phyloP scores from a whole-genome alignment of 2,113 vertebrate genomes.

The Varanus komodoensis region DNA sequence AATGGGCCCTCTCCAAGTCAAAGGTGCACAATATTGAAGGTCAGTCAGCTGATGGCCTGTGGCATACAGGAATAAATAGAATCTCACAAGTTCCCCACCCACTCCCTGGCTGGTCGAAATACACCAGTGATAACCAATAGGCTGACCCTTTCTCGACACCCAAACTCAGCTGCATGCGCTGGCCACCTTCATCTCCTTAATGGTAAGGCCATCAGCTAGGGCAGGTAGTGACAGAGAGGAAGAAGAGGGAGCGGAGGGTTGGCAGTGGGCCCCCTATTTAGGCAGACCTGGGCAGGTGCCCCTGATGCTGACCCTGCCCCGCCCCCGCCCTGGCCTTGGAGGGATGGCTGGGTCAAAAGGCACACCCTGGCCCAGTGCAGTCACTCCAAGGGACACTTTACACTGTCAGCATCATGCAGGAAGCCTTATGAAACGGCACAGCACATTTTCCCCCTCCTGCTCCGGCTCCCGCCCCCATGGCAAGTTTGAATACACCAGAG shows the following conservation, averaged over 20 bases:
- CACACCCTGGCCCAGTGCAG: background rate
- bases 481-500: constrained; percentile 23
- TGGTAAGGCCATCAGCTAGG: background rate
- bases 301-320: no score
- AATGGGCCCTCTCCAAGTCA: no score
- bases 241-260: background rate
- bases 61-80: no score
- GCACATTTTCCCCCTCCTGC: background rate
- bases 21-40: no score
- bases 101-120: no score
- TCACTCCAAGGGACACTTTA: background rate
- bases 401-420: background rate
- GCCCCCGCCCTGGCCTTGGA: background rate
- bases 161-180: background rate
- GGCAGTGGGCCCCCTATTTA: no score
- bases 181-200: background rate
- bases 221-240: background rate
- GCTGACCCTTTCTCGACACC: background rate
- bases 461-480: background rate
- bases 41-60: no score
- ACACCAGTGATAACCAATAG: background rate
- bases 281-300: background rate
- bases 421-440: background rate
- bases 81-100: no score
- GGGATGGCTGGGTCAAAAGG: background rate